A percentile compares a stretch with the other conserved stretches of the same genome.
Conservation (phyloP, 2,888 invertebrate genomes). For the Pollenia amentaria region DNA sequence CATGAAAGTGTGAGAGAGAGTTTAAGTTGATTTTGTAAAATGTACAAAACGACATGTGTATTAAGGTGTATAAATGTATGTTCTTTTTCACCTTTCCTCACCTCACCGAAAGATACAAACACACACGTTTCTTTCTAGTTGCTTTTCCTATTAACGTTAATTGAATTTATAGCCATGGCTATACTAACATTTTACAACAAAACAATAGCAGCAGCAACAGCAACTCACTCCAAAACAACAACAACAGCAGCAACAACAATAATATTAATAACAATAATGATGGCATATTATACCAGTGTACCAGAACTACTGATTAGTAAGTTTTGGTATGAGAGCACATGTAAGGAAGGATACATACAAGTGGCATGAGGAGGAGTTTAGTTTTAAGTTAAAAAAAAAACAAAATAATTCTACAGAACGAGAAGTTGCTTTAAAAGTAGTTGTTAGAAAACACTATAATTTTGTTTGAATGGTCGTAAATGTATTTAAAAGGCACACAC, state of each 20-base stretch:
- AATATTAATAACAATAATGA: constrained; percentile 68
- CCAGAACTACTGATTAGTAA: not conserved
- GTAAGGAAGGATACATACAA: not conserved
- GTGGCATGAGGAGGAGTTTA: constrained; percentile 11
- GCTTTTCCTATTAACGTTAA: constrained; percentile 69
- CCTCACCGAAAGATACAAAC: constrained; percentile 22
- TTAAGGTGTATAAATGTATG: constrained; percentile 32
- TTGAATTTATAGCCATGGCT: constrained; percentile 71
- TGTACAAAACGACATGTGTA: constrained; percentile 45
- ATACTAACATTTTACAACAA: constrained; percentile 53
- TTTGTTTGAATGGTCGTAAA: constrained; percentile 35
- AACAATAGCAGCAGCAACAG: not conserved
- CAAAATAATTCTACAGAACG: constrained; percentile 5
- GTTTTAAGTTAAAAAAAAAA: not conserved
- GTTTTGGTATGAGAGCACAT: not conserved
- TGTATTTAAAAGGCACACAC: constrained; percentile 20
- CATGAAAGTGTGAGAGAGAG: not conserved
- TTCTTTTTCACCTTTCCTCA: constrained; percentile 7
- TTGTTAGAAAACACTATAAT: constrained; percentile 43
- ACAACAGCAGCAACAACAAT: not conserved
- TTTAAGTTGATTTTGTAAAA: constrained; percentile 57
- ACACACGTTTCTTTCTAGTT: constrained; percentile 30
- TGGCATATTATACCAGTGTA: constrained; percentile 34
- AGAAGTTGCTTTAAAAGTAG: not conserved
- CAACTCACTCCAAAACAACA: constrained; percentile 2